Percentiles rank a stretch among this genome's conserved stretches.
phyloP scores from a whole-genome alignment of 2,888 invertebrate genomes.

The Zhuqinia jingwanae region DNA sequence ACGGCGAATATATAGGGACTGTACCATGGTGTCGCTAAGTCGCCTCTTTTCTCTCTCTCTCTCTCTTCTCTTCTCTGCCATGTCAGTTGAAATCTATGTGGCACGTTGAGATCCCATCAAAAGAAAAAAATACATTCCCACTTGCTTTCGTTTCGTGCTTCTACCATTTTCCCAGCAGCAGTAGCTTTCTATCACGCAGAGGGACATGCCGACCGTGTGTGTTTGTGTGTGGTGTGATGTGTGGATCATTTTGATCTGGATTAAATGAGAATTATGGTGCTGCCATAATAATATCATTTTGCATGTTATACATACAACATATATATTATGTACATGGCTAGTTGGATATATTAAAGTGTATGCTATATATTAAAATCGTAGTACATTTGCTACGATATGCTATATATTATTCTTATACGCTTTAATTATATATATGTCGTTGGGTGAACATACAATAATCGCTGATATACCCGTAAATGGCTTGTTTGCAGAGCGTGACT shows the following conservation, averaged over 20 bases:
- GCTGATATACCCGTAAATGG: too few relatives aligned
- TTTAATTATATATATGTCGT: not conserved
- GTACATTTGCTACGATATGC: not conserved
- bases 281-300: conserved; percentile 17
- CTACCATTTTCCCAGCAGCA: not conserved
- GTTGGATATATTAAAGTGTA: not conserved
- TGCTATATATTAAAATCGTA: not conserved
- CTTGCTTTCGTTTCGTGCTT: not conserved
- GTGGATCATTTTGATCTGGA: conserved; percentile 37
- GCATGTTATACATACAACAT: not conserved
- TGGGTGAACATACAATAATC: not conserved
- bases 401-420: not conserved
- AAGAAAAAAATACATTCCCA: too few relatives aligned
- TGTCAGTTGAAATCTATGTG: too few relatives aligned
- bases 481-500: too few relatives aligned
- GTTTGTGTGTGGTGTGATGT: too few relatives aligned
- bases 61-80: too few relatives aligned
- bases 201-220: not conserved
- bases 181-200: not conserved
- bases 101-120: too few relatives aligned
- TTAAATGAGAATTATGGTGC: conserved; percentile 6
- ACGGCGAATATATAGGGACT: too few relatives aligned
- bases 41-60: not conserved
- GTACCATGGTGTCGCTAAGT: not conserved
- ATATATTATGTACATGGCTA: not conserved